Evolutionary conservation across 2,113 vertebrate genomes (phyloP).

Genomic region (Andinoacara biseriatus): DNA sequence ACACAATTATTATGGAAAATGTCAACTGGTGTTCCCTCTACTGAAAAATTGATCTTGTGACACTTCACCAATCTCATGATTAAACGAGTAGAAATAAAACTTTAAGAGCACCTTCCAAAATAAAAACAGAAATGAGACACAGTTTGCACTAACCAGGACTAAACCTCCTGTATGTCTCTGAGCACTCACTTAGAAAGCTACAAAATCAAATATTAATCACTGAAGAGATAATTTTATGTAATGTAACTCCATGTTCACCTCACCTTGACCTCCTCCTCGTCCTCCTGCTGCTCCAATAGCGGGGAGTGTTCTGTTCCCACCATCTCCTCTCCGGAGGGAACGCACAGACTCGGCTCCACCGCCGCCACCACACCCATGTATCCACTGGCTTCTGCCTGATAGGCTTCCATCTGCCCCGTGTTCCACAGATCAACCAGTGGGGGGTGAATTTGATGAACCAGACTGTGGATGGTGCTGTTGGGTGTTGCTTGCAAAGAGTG

Average conservation of each 20-base stretch:
- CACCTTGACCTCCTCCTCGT: slow-evolving; percentile 83
- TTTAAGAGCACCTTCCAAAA: not conserved
- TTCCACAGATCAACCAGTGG: slow-evolving; percentile 90
- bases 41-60: not conserved
- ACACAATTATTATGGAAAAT: not conserved
- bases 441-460: slow-evolving; percentile 82
- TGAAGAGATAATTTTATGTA: slow-evolving; percentile 23
- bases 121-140: not conserved
- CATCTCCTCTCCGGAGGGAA: slow-evolving; percentile 78
- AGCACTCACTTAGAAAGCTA: not conserved
- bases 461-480: slow-evolving; percentile 85
- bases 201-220: slow-evolving; percentile 12
- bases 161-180: not conserved
- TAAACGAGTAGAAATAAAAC: not conserved
- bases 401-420: slow-evolving; percentile 82
- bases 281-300: slow-evolving; percentile 86
- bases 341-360: slow-evolving; percentile 80
- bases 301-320: slow-evolving; percentile 86
- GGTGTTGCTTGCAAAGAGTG: slow-evolving; percentile 84
- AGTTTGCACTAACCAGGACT: not conserved
- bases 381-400: slow-evolving; percentile 81
- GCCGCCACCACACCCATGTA: slow-evolving; percentile 81
- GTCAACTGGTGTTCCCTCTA: not conserved
- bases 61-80: not conserved
- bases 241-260: slow-evolving; percentile 31